Conservation (phyloP, 2,888 invertebrate species). For the Lathronympha strigana region DNA sequence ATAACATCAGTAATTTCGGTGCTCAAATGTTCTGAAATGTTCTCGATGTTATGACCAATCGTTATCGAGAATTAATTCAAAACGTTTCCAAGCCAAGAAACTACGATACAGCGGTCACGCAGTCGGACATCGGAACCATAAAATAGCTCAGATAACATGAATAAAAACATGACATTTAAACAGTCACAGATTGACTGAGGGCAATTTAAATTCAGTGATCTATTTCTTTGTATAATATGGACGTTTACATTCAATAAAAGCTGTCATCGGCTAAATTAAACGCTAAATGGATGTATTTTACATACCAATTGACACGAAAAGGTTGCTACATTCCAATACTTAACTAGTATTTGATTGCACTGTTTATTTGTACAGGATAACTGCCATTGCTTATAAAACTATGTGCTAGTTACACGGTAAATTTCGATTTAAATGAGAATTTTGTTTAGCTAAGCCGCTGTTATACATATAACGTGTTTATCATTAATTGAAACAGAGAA, state of each 20-base stretch:
- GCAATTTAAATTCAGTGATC: conserved; percentile 60
- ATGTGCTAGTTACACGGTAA: background rate
- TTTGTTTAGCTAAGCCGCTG: background rate
- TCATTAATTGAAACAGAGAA: no score
- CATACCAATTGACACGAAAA: conserved; percentile 68
- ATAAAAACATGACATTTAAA: conserved; percentile 49
- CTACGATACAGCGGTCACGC: conserved; percentile 44
- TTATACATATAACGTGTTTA: no score
- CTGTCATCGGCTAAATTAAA: conserved; percentile 57
- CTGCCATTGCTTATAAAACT: background rate
- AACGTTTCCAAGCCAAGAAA: conserved; percentile 41
- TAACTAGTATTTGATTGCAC: conserved; percentile 69
- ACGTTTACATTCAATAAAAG: conserved; percentile 69
- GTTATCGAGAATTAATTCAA: conserved; percentile 31
- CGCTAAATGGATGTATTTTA: conserved; percentile 52
- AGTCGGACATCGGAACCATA: conserved; percentile 50
- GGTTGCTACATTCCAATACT: conserved; percentile 70
- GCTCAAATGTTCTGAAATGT: conserved; percentile 13
- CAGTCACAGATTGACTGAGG: conserved; percentile 47
- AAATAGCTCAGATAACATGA: conserved; percentile 53
- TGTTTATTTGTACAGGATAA: conserved; percentile 65
- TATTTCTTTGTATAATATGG: conserved; percentile 64
- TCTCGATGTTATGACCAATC: conserved; percentile 29
- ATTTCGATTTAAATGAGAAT: background rate
- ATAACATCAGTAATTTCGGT: conserved; percentile 5